These are phyloP conservation scores for Silurus glanis DNA, from an alignment of 2,113 vertebrate species.

Conservation along the genomic window DNA sequence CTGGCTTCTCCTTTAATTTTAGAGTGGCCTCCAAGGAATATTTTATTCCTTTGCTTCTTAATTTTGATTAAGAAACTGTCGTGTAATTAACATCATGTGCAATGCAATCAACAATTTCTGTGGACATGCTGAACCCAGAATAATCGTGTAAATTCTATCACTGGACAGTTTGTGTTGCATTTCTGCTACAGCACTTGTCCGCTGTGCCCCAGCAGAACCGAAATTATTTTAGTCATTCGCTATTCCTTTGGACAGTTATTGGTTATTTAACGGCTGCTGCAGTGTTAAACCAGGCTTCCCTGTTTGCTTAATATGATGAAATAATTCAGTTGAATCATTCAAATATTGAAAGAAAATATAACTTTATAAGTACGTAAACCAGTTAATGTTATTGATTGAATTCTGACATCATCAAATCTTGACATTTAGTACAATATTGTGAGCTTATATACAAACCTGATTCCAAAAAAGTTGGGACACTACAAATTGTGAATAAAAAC, in stretches of 20 bases:
- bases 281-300: neutral
- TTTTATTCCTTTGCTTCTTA: conserved; percentile 55
- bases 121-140: neutral
- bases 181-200: neutral
- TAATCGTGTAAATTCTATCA: neutral
- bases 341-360: neutral
- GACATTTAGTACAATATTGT: neutral
- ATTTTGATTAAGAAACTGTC: conserved; percentile 42
- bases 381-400: neutral
- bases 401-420: neutral
- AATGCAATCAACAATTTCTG: too few species aligned
- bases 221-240: neutral
- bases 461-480: too few species aligned
- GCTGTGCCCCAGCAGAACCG: neutral
- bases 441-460: neutral
- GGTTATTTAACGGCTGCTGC: neutral
- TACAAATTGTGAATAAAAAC: too few species aligned
- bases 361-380: neutral
- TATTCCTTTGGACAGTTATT: neutral
- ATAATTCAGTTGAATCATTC: neutral
- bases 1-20: neutral
- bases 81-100: too few species aligned
- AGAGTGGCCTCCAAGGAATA: conserved; percentile 32
- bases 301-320: neutral
- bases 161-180: neutral